Conservation (phyloP, 2,888 invertebrate species). For the Prosapia bicincta region DNA sequence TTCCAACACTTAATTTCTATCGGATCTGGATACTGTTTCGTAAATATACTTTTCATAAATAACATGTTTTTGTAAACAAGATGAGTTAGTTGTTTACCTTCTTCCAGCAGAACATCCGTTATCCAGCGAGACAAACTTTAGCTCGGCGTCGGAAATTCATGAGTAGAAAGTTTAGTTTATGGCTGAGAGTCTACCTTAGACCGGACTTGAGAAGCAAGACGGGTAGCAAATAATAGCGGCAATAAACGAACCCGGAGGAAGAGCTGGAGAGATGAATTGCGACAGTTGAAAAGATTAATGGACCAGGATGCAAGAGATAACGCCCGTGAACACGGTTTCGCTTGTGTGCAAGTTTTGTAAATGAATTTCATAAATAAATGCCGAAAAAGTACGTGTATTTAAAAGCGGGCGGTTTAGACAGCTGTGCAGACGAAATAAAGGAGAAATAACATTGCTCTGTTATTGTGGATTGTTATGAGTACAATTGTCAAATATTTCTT, state of each 20-base stretch:
- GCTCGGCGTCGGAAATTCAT: neutral
- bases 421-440: too few species aligned
- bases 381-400: neutral
- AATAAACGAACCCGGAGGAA: neutral
- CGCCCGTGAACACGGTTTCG: neutral
- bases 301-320: neutral
- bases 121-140: neutral
- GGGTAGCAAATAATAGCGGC: neutral
- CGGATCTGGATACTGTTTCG: neutral
- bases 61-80: constrained; percentile 1
- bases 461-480: too few species aligned
- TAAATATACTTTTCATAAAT: constrained; percentile 2
- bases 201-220: neutral
- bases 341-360: neutral
- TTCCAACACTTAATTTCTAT: neutral
- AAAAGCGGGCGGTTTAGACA: too few species aligned
- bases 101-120: neutral
- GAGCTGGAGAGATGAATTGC: neutral
- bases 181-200: neutral
- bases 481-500: too few species aligned
- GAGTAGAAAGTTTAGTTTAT: neutral
- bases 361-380: neutral
- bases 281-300: neutral
- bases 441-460: too few species aligned
- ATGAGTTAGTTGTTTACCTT: neutral